Conservation (phyloP, 2,113 vertebrate genomes). For the Bostrychus sinensis region DNA sequence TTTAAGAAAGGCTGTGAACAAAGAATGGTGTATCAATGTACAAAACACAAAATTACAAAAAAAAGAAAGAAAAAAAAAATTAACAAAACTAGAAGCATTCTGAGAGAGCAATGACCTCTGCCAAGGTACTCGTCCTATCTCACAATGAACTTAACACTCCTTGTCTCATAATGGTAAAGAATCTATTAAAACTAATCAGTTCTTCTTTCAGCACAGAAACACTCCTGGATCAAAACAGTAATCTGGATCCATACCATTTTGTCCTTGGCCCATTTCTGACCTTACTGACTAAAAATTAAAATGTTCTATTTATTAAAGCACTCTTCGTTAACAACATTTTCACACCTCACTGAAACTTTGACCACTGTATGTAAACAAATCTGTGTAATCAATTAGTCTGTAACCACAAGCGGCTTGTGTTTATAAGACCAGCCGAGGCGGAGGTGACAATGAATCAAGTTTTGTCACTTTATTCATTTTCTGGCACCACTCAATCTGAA, state of each 20-base stretch:
- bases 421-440: conserved; percentile 7
- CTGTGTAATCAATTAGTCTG: neutral
- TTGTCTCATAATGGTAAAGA: no score
- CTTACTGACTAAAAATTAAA: neutral
- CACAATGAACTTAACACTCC: no score
- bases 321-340: neutral
- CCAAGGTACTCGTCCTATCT: no score
- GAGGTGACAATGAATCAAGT: conserved; percentile 21
- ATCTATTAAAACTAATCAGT: no score
- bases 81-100: no score
- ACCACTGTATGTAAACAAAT: neutral
- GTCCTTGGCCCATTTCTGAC: neutral
- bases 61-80: neutral
- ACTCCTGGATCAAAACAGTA: no score
- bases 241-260: neutral
- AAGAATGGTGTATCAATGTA: neutral
- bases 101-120: no score
- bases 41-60: neutral
- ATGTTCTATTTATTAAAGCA: neutral
- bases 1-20: no score
- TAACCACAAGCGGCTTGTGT: neutral
- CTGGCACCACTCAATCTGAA: conserved; percentile 34
- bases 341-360: neutral
- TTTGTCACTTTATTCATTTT: conserved; percentile 20
- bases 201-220: no score